Percentiles rank a stretch among this genome's conserved stretches.
Conservation (phyloP, 2,888 invertebrate genomes). For the Muscina levida region DNA sequence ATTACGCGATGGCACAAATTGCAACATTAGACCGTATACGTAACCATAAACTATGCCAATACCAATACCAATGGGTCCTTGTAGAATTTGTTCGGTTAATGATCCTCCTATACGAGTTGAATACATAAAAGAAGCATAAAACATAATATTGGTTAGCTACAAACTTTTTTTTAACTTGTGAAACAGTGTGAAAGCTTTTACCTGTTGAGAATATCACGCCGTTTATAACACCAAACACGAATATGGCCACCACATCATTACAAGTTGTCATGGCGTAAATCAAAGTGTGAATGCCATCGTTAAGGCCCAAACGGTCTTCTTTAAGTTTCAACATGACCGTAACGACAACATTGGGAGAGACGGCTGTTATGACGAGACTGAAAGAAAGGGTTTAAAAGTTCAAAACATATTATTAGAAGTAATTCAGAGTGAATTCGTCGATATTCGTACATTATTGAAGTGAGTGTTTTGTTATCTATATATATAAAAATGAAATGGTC, state of each 20-base stretch:
- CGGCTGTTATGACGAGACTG: slow-evolving; percentile 84
- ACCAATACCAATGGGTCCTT: slow-evolving; percentile 83
- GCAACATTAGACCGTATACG: slow-evolving; percentile 82
- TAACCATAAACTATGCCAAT: slow-evolving; percentile 84
- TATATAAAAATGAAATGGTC: too few species aligned
- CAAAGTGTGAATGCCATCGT: slow-evolving; percentile 87
- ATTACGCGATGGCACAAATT: slow-evolving; percentile 82
- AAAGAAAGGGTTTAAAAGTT: slow-evolving; percentile 40
- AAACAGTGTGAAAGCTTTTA: slow-evolving; percentile 72
- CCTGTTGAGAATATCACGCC: slow-evolving; percentile 84
- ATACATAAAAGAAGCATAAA: neutral
- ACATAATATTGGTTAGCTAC: neutral
- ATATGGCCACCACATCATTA: slow-evolving; percentile 89
- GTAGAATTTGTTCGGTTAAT: slow-evolving; percentile 80
- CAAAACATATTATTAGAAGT: too few species aligned
- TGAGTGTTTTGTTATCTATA: too few species aligned
- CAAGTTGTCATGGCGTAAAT: slow-evolving; percentile 83
- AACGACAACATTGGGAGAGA: slow-evolving; percentile 88
- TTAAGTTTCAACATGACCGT: slow-evolving; percentile 84
- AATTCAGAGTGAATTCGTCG: too few species aligned
- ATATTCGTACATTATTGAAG: too few species aligned
- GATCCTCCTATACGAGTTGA: slow-evolving; percentile 76
- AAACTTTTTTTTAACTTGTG: neutral
- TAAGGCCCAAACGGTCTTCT: slow-evolving; percentile 83
- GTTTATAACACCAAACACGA: slow-evolving; percentile 85